Conservation (phyloP, 2,113 vertebrate genomes). For the Myrmecophaga tridactyla region DNA sequence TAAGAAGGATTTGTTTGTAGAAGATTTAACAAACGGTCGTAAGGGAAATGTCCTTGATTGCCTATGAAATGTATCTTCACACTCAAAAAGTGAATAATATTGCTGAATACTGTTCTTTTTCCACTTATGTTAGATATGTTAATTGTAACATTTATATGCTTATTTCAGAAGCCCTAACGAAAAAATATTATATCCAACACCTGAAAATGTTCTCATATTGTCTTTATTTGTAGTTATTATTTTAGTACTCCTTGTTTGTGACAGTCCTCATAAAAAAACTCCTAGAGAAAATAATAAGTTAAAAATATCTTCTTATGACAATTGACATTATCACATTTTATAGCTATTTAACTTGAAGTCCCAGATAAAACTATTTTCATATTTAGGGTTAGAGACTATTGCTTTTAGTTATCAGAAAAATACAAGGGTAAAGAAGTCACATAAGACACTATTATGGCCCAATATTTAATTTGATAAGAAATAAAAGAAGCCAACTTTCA, state of each 20-base stretch:
- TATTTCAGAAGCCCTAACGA: not conserved
- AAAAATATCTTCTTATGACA: not conserved
- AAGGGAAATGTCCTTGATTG: not conserved
- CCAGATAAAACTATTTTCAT: slow-evolving; percentile 38
- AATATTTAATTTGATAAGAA: not conserved
- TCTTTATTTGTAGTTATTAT: not conserved
- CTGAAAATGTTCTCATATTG: not conserved
- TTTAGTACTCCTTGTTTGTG: not conserved
- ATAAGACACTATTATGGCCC: not conserved
- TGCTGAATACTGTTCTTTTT: not conserved
- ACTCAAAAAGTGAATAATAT: not conserved
- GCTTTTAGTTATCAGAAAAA: not conserved
- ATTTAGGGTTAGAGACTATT: not conserved
- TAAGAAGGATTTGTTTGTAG: not conserved
- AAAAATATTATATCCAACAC: not conserved
- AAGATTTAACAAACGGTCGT: not conserved
- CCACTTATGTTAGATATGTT: not conserved
- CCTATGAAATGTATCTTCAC: not conserved
- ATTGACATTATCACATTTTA: not conserved
- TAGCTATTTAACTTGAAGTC: slow-evolving; percentile 15
- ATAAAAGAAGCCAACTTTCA: not conserved
- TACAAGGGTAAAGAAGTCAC: not conserved
- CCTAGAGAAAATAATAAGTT: not conserved
- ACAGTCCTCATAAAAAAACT: not conserved
- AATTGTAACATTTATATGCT: not conserved